Evolutionary conservation across 2,797 vertebrate genomes (phyloP), one percentile per base, ranked within the genome.

Genomic region (Cercopithecus hamlyni): DNA sequence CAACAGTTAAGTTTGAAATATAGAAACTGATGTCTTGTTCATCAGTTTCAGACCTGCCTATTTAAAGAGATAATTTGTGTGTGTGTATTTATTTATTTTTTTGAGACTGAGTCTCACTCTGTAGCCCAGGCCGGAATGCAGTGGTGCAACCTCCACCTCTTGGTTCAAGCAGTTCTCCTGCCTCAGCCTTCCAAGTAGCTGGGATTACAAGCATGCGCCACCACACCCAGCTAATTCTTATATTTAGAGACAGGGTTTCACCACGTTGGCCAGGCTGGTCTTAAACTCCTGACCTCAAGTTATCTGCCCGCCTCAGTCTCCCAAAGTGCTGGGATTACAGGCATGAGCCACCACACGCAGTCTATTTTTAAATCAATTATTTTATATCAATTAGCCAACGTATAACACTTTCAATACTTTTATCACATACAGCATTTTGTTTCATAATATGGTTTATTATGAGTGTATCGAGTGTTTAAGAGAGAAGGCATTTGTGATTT

Each of bases 31-130:
- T 83, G 2, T 93, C 91, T 26, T 39, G 12, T 86, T 93, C 48
- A 73, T 39, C 33, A 61, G 64, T 76, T 96, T 95, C 70, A 52
- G 93, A 70, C 36, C 92, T 92, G 26, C 27, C n/a, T 94, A 2
- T 86, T 93, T 90, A 96, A 88, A 80, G 30, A 87, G 24, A 70
- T 17, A 81, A 90, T 83, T 83, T 15, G 22, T 89, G 48, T 96
- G 76, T 64, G 33, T 58, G 30, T n/a, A n/a, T n/a, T 67, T 64
- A 67, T 67, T 39, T 24, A 20, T 55, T 36, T 72, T 20, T 39
- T 39, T 72, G 36, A 22, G 36, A 67, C 61, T 67, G 61, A 67
- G 15, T n/a, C 33, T 67, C 33, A 67, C 61, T 67, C 33, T n/a
- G 2, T 67, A 67, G 61, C 33, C 15, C 15, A 67, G 61, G 33